Conservation (phyloP, 2,888 invertebrate species). For the Pyrrhia umbra region DNA sequence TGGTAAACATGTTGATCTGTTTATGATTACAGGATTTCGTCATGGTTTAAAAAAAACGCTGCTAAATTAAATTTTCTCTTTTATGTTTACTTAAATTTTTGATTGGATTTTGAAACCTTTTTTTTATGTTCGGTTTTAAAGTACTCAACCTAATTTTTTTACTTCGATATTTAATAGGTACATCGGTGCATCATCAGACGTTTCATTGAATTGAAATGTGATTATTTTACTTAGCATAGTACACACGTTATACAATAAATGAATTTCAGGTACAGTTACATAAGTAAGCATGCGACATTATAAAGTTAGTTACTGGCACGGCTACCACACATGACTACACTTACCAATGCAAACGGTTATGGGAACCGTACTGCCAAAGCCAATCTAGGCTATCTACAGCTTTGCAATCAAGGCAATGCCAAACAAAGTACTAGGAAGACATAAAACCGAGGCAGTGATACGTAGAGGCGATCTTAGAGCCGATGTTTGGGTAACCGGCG, state of each 20-base stretch:
- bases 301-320: constrained; percentile 44
- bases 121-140: neutral
- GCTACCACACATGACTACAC: constrained; percentile 36
- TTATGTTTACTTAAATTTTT: no score
- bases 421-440: constrained; percentile 63
- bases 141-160: no score
- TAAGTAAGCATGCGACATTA: constrained; percentile 14
- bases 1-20: constrained; percentile 55
- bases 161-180: no score
- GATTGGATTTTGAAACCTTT: neutral
- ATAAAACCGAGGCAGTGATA: constrained; percentile 65
- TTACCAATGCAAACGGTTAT: constrained; percentile 63
- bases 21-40: constrained; percentile 28
- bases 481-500: constrained; percentile 68
- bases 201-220: no score
- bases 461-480: constrained; percentile 66
- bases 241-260: no score
- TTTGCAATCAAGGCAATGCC: constrained; percentile 61
- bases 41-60: no score
- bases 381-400: constrained; percentile 57
- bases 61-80: no score
- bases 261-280: constrained; percentile 13
- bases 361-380: constrained; percentile 51
- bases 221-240: no score
- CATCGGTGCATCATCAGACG: no score